Conservation (phyloP, 2,888 invertebrate species). For the Adelognathus sp. region DNA sequence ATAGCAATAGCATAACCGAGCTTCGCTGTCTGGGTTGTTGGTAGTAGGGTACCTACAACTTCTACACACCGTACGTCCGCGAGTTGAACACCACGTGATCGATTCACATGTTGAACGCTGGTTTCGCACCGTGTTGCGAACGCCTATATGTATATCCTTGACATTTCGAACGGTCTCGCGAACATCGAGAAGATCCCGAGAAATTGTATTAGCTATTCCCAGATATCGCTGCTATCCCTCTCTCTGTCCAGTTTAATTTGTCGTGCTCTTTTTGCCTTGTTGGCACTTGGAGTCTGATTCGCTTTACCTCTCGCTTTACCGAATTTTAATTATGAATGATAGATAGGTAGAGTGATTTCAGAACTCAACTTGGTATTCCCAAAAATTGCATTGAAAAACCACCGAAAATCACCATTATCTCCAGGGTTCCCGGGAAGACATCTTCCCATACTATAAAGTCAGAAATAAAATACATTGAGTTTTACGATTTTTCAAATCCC, state of each 20-base stretch:
- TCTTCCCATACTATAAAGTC: too few relatives aligned
- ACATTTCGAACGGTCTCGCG: conserved; percentile 26
- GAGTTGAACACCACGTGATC: conserved; percentile 19
- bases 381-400: too few relatives aligned
- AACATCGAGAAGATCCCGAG: conserved; percentile 3
- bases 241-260: neutral
- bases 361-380: too few relatives aligned
- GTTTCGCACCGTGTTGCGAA: neutral
- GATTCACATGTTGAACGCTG: conserved; percentile 33
- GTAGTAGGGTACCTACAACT: neutral
- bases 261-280: too few relatives aligned
- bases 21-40: neutral
- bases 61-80: neutral
- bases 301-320: neutral
- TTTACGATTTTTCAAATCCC: too few relatives aligned
- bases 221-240: neutral
- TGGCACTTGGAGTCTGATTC: too few relatives aligned
- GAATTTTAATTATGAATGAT: too few relatives aligned
- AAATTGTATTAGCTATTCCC: neutral
- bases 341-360: too few relatives aligned
- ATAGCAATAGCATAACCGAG: neutral
- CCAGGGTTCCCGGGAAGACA: too few relatives aligned
- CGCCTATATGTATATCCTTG: conserved; percentile 30
- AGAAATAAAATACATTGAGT: too few relatives aligned
- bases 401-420: too few relatives aligned